phyloP scores from a whole-genome alignment of 2,888 invertebrate genomes.

The Ormyrus thymus region DNA sequence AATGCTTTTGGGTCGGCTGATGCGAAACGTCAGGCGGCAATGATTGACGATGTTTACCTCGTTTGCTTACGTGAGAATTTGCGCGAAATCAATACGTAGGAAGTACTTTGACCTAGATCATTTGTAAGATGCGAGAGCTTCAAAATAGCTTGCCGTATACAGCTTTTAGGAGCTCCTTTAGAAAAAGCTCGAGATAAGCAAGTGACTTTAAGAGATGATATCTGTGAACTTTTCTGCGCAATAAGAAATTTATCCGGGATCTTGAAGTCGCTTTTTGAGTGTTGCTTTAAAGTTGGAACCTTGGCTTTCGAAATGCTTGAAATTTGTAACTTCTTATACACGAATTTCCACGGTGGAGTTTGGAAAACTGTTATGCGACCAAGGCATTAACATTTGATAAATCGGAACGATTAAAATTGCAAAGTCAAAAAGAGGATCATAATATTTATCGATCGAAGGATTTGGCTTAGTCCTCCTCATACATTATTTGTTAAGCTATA shows the following conservation, averaged over 20 bases:
- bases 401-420: no score
- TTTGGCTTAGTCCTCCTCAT: no score
- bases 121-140: not conserved
- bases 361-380: no score
- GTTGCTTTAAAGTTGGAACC: not conserved
- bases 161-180: no score
- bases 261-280: not conserved
- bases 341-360: no score
- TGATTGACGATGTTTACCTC: slow-evolving; percentile 20
- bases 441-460: no score
- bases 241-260: not conserved
- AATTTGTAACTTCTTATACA: no score
- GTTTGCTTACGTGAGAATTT: slow-evolving; percentile 6
- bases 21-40: not conserved
- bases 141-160: not conserved
- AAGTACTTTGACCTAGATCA: not conserved
- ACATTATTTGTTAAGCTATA: not conserved
- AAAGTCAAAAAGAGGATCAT: no score
- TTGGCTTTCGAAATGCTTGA: not conserved
- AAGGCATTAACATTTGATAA: no score
- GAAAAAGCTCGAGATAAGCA: not conserved
- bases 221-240: not conserved
- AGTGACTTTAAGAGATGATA: not conserved
- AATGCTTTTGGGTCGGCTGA: not conserved
- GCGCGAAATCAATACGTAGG: not conserved